Evolutionary conservation across 1,140 invertebrate species (phyloP).

Genomic region (Phymastichus coffea): DNA sequence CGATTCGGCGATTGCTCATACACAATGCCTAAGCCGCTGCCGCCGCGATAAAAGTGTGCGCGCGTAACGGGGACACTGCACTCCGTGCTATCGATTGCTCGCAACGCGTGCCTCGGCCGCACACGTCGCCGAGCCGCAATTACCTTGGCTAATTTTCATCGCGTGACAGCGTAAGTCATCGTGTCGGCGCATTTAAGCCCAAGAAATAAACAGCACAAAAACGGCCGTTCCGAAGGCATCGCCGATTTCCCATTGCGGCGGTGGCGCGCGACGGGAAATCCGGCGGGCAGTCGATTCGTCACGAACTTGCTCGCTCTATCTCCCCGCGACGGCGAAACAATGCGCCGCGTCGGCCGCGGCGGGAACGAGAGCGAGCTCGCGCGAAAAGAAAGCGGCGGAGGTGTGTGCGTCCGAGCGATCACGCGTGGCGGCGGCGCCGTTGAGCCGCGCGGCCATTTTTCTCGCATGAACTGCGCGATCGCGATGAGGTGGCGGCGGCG

Average conservation of each 20-base stretch:
- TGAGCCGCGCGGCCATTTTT: slow-evolving; percentile 3
- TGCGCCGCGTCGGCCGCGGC: neutral
- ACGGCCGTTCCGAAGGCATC: no score
- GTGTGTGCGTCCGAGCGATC: no score
- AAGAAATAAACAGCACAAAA: no score
- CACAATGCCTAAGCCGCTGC: neutral
- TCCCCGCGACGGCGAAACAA: neutral
- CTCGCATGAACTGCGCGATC: neutral
- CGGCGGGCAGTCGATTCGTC: slow-evolving; percentile 33
- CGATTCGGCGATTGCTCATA: slow-evolving; percentile 20
- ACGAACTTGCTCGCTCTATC: slow-evolving; percentile 35
- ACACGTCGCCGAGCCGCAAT: no score
- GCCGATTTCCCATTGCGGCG: slow-evolving; percentile 25
- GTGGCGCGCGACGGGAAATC: slow-evolving; percentile 10
- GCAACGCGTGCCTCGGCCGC: neutral
- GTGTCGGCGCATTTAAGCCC: neutral
- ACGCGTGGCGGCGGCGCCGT: neutral
- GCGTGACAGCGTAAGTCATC: neutral
- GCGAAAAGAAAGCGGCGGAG: no score
- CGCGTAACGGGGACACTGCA: neutral
- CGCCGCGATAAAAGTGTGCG: neutral
- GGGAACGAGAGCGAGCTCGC: neutral
- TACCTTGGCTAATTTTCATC: neutral
- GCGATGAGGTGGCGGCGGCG: slow-evolving; percentile 3
- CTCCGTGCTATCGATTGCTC: neutral